Base-by-base conservation (phyloP, 2,113 vertebrate species). In the Corythornis vintsioides region DNA sequence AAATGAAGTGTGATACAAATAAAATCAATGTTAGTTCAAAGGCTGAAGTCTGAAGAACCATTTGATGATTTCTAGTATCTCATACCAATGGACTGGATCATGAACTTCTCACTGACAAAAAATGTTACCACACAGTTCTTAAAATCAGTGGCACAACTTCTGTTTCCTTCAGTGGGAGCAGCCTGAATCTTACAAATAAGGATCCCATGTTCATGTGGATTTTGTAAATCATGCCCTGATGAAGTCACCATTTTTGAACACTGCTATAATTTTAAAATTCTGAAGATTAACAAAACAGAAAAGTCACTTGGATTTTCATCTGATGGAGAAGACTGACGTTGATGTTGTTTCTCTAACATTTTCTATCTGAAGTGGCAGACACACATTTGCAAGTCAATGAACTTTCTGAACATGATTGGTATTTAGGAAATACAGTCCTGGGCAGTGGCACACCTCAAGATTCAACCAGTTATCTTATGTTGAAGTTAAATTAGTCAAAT, bases 21-120 rank as follows among this genome's bases (percentile, higher is more conserved):
- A 69, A 93, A 92, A 83, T 73, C 70, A 42, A 72, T 81, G 18
- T 57, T 45, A 35, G 35, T 81, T 89, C 80, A 86, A 84, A 90
- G 70, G 60, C 38, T 88, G 82, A 93, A 56, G 40, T 82, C 71
- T 79, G 50, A 95, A 72, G 45, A 94, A 86, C 16, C 13, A 65
- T 77, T 90, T 48, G 74, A 69, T 81, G 0, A 53, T 61, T 82
- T 57, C 40, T 67, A 63, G 9, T 33, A 71, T 81, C 42, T 78
- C 40, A 55, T 69, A 72, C 24, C 40, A 72, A 78, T 15, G 25
- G 70, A 50, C 66, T 69, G 74, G 90, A 71, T 79, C 35, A 69
- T 47, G 70, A 90, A 78, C 45, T 57, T 80, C 50, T 53, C n/a
- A 20, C 26, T 38, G 53, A 57, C n/a, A 71, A 66, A 86, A 76